A percentile compares a stretch with the other conserved stretches of the same genome.
These are phyloP conservation scores for Rhopalosiphum maidis DNA, from an alignment of 1,140 invertebrate genomes.

Conservation along the genomic window DNA sequence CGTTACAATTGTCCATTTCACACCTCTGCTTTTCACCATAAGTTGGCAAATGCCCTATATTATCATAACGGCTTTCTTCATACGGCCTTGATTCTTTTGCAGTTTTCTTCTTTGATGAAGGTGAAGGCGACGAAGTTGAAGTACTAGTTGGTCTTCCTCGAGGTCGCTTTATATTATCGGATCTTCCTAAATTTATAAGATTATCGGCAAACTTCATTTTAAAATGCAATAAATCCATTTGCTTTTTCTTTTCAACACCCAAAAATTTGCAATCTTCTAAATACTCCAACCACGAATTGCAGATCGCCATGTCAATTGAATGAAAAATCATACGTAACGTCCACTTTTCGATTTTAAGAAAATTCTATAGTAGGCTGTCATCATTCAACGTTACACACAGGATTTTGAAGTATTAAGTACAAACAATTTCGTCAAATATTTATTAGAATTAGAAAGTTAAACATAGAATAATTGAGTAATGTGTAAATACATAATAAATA, in stretches of 20 bases:
- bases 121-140: background rate
- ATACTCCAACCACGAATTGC: background rate
- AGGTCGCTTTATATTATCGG: background rate
- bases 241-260: conserved; percentile 32
- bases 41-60: background rate
- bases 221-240: conserved; percentile 10
- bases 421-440: no score
- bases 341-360: conserved; percentile 23
- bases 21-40: background rate
- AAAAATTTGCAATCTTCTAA: background rate
- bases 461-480: no score
- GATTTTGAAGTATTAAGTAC: no score
- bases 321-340: background rate
- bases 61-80: background rate
- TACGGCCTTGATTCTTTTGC: background rate
- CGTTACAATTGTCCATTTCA: background rate
- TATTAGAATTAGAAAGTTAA: no score
- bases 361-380: background rate
- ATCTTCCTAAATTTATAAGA: background rate
- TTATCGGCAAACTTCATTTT: background rate
- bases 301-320: background rate
- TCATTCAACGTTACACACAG: background rate
- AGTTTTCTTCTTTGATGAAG: background rate
- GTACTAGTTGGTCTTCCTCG: background rate
- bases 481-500: no score